Base-by-base conservation (phyloP, 2,113 vertebrate genomes). In the Furnarius figulus region DNA sequence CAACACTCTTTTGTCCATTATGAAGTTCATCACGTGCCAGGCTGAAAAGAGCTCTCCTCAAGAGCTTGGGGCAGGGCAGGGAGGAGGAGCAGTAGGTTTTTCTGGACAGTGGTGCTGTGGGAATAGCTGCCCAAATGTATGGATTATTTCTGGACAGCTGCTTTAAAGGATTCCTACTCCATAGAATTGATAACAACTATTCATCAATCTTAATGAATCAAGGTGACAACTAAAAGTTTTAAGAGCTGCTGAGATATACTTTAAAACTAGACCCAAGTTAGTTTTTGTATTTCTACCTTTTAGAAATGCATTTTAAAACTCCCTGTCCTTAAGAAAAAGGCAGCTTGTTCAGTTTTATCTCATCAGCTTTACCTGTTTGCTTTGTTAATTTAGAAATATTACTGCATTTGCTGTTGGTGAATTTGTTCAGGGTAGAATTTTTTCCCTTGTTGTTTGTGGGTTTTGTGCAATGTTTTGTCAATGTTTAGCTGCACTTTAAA, bases 101-200 rank as follows among this genome's bases (percentile, higher is more conserved):
- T 40, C 79, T 50, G n/a, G 88, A 40, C 87, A 90, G 84, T 71
- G 35, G 31, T 39, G 59, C 71, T 72, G 3, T 72, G 85, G 79
- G 94, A 96, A 80, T 84, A 96, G 18, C 91, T 95, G 86, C 85
- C 88, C 95, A 92, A 92, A 90, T n/a, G 30, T 28, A 94, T 93
- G 47, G 87, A 81, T 96, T 95, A 14, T 72, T 94, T 59, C 75
- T 86, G n/a, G 62, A 14, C 63, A 85, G 65, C 66, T 8, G 1
- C 59, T 91, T 95, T 70, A 74, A 91, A 92, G 66, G 71, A 86
- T 87, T 96, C 94, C 91, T 77, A n/a, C 71, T 78, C 27, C 67
- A n/a, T 61, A 53, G 58, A 93, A 91, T 77, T 63, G 6, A 49
- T 79, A 93, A 59, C 39, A 55, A 24, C 33, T 62, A 8, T 55